These are phyloP conservation scores for Geotrypetes seraphini DNA, from an alignment of 2,797 vertebrate genomes.

Conservation along the genomic window DNA sequence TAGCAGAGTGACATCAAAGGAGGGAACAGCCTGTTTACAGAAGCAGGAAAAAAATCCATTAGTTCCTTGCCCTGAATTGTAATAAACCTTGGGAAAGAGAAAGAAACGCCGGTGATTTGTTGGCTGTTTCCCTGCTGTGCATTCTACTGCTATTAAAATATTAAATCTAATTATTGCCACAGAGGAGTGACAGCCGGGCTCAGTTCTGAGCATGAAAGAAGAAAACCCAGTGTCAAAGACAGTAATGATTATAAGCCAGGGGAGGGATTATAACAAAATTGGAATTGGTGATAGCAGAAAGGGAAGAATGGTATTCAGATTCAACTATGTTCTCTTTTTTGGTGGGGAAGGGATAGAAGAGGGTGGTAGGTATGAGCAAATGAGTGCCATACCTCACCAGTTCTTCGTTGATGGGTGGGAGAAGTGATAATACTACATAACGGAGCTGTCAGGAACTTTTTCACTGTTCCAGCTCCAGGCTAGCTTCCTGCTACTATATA, in stretches of 20 bases:
- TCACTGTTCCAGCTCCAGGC: no score
- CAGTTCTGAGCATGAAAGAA: conserved; percentile 11
- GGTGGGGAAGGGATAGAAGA: no score
- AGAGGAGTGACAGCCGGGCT: conserved; percentile 5
- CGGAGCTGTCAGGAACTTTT: no score
- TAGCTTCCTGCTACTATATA: no score
- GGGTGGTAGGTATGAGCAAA: no score
- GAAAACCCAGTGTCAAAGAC: conserved; percentile 14
- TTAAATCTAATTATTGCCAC: conserved; percentile 11
- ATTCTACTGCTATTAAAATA: conserved; percentile 1
- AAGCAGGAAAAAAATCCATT: conserved; percentile 8
- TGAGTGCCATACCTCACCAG: no score
- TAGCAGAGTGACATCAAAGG: conserved; percentile 22
- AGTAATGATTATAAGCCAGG: no score
- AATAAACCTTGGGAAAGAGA: conserved; percentile 7
- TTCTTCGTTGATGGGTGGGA: no score
- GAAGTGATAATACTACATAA: no score
- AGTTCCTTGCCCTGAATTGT: background rate
- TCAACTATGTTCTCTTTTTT: conserved; percentile 7
- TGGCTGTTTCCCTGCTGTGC: background rate
- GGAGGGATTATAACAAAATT: no score
- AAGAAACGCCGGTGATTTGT: background rate
- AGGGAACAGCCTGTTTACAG: conserved; percentile 29
- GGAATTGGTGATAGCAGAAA: no score
- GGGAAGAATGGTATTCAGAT: no score